Evolutionary conservation across 1,140 invertebrate genomes (phyloP), one percentile per base, ranked within the genome.

Genomic region (Uloborus diversus): DNA sequence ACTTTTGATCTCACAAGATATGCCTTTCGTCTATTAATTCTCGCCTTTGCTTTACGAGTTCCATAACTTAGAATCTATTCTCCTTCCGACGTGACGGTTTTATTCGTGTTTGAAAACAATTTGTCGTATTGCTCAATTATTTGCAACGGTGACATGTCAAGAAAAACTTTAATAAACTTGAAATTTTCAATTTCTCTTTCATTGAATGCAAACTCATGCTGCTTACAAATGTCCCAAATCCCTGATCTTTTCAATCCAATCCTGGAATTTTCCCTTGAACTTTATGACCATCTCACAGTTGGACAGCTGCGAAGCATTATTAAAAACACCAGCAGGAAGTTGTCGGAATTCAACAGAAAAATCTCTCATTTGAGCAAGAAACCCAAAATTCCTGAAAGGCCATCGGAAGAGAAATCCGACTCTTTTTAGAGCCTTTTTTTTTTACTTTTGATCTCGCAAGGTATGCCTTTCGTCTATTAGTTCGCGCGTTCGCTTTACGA

Each of bases 41-140:
- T 20, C 73, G 61, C 47, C 33, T 78, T 32, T 37, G 49, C 42
- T 78, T 78, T 78, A 78, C 62, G 73, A 78, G 73, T 78, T 78
- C 71, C 64, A 75, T 75, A 75, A 75, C 71, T 78, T 78, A 47
- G 61, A 78, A 78, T 78, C 66, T 78, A 78, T 78, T 78, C 73
- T 57, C 47, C 27, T n/a, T n/a, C 47, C 20, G 28, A 64, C 42
- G 59, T 75, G 71, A 78, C 59, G 73, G 73, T 35, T 78, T 78
- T 78, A 78, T 78, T 78, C 73, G 71, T 51, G n/a, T n/a, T n/a
- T n/a, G n/a, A n/a, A n/a, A n/a, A n/a, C n/a, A n/a, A n/a, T n/a
- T n/a, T n/a, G n/a, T n/a, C n/a, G n/a, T n/a, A n/a, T n/a, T n/a
- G n/a, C n/a, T n/a, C n/a, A n/a, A n/a, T n/a, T n/a, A n/a, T n/a